A percentile compares a stretch with the other conserved stretches of the same genome.
Conservation (phyloP, 2,113 vertebrate genomes). For the Neodon shergylaensis region DNA sequence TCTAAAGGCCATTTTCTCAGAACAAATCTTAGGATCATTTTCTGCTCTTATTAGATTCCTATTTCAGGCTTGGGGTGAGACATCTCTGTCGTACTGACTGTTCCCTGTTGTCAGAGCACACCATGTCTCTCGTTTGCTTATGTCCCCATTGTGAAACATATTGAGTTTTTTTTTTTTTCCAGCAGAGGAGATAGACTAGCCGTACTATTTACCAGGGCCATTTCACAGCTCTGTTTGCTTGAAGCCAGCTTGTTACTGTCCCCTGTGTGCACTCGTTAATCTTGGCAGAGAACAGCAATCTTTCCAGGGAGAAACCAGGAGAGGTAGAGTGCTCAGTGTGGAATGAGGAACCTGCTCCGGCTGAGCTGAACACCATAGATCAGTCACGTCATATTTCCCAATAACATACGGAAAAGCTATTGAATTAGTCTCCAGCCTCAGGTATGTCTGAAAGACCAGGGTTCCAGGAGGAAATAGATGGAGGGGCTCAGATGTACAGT, state of each 20-base stretch:
- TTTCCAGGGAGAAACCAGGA: slow-evolving; percentile 16
- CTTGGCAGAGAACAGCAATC: not conserved
- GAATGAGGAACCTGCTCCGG: rapidly evolving
- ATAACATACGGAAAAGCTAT: rapidly evolving
- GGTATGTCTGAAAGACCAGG: not conserved
- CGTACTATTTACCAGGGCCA: not conserved
- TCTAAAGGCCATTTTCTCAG: not conserved
- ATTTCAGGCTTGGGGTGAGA: slow-evolving; percentile 15
- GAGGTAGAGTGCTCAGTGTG: not conserved
- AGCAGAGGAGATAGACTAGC: not conserved
- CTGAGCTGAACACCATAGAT: not conserved
- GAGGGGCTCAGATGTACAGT: not conserved
- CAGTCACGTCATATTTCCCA: not conserved
- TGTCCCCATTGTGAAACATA: not conserved
- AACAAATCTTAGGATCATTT: slow-evolving; percentile 15
- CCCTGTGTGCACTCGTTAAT: not conserved
- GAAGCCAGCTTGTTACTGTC: not conserved
- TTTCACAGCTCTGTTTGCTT: not conserved
- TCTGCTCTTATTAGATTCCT: not conserved
- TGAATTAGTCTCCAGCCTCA: not conserved
- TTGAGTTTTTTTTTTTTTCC: not conserved
- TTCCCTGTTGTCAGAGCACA: not conserved
- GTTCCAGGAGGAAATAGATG: not conserved
- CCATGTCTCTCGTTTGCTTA: not conserved
- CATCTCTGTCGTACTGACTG: not conserved